Evolutionary conservation across 2,113 vertebrate genomes (phyloP), one percentile per base, ranked within the genome.

Genomic region (Passer montanus): DNA sequence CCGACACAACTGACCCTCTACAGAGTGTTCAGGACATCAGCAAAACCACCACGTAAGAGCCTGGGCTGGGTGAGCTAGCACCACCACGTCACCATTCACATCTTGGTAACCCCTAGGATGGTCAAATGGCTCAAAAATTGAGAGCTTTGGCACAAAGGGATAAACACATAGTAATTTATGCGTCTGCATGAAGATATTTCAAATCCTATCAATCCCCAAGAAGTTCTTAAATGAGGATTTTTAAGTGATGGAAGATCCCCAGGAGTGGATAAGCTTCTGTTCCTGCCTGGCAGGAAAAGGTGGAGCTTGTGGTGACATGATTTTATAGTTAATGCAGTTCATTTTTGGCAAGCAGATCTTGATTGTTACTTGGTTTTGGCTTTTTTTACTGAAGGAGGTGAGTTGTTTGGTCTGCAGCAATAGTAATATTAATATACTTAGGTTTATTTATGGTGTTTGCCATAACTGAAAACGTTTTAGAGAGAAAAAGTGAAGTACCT

Each of bases 11-110:
- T 0, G 99, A 99, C 59, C 99, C 99, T 0, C 98, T 99, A 37
- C 99, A 99, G 96, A 99, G 99, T 0, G 99, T 99, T 33, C 99
- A 99, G 97, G 99, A 99, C 97, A 99, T 99, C 97, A 98, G 99
- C 95, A 99, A 99, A 97, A 99, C 99, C 7, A 99, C 99, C 74
- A 99, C 99, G 99, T 99, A 98, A 98, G 98, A 39, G 75, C 15
- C 1, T 20, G 50, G 21, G 37, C 81, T 50, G 63, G 37, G 1
- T 27, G 24, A 67, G 20, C 81, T 66, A 44, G 72, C 59, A 10
- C 55, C 35, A 6, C 66, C 35, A 1, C 28, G 20, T 31, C 69
- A 70, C 37, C 31, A 1, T 22, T 28, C 37, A 13, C 15, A 3
- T 6, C 50, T 33, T 41, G 44, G 11, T 35, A 39, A 63, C 31